Evolutionary conservation across 2,888 invertebrate species (phyloP), one percentile per base, ranked within the genome.

Genomic region (Nasonia oneida): DNA sequence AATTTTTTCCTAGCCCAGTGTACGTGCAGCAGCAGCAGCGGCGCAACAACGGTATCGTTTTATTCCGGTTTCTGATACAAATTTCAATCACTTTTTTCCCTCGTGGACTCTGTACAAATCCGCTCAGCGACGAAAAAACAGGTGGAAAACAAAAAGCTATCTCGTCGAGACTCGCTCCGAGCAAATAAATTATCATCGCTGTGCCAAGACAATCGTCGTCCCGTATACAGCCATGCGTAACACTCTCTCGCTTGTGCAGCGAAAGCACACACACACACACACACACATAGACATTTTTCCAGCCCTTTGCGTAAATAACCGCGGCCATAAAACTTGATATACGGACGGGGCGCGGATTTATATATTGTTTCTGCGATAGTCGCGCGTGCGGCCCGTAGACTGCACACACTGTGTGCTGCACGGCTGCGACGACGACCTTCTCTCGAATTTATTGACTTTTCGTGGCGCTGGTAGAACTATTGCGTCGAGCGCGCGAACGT

Each of bases 271-370:
- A 23, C 23, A 23, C 47, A 47, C 47, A 47, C 47, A 47, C 53
- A 53, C 53, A n/a, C 23, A 23, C 57, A 57, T 2, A n/a, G 89
- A 89, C 90, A 90, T 90, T 91, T 91, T 91, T 90, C 90, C 67
- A 75, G 15, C 89, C 90, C 88, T 89, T 90, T 90, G 90, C 90
- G 91, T 91, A 91, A 91, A 91, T 91, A 91, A 91, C 90, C 89
- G 89, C 53, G n/a, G 88, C 91, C 89, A 90, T 91, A 91, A 92
- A 91, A 90, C 90, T 90, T 91, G 91, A 91, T 90, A 90, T 91
- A 92, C 89, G 88, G 89, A 88, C 89, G 89, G 88, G 53, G 50
- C 89, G 88, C 89, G 88, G 90, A 91, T 90, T 91, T 91, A 92
- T 91, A 90, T 90, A 91, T 91, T 90, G 90, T 90, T 89, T 87